A percentile compares a stretch with the other conserved stretches of the same genome.
phyloP scores from a whole-genome alignment of 2,888 invertebrate genomes.

The Andrena flavipes region DNA sequence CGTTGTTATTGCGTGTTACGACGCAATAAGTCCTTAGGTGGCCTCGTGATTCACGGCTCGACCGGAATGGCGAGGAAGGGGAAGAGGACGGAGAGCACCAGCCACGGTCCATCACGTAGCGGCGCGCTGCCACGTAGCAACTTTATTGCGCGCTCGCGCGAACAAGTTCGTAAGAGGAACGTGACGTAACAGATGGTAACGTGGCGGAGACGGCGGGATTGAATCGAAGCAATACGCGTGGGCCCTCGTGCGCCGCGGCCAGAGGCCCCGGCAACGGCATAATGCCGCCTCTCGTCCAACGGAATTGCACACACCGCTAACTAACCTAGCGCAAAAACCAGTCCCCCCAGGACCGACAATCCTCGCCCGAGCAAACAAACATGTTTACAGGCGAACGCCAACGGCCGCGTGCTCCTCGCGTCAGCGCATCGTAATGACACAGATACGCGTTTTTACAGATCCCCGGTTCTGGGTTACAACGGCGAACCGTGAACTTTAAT shows the following conservation, averaged over 20 bases:
- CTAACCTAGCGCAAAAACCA: conserved; percentile 47
- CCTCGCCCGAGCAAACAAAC: conserved; percentile 30
- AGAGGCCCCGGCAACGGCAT: conserved; percentile 21
- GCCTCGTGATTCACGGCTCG: conserved; percentile 21
- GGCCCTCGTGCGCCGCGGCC: conserved; percentile 15
- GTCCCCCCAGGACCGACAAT: conserved; percentile 18
- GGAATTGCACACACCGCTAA: conserved; percentile 55
- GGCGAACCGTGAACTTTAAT: conserved; percentile 44
- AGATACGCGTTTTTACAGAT: conserved; percentile 35
- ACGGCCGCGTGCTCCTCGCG: conserved; percentile 3
- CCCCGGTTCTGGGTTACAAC: conserved; percentile 30
- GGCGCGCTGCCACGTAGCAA: conserved; percentile 34
- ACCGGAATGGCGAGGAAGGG: neutral
- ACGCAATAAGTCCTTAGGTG: conserved; percentile 37
- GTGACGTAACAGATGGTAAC: conserved; percentile 42
- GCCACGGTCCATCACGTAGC: conserved; percentile 47
- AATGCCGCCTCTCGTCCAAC: conserved; percentile 49
- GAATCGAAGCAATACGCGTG: conserved; percentile 49
- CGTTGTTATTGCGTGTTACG: conserved; percentile 24
- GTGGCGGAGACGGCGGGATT: neutral
- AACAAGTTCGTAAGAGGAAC: conserved; percentile 40
- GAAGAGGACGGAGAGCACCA: conserved; percentile 2
- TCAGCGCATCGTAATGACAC: conserved; percentile 30
- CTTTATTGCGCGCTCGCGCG: conserved; percentile 47
- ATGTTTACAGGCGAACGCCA: conserved; percentile 47